Percentiles rank a stretch among this genome's conserved stretches.
These are phyloP conservation scores for Vesta saturnalis DNA, from an alignment of 2,888 invertebrate species.

Conservation along the genomic window DNA sequence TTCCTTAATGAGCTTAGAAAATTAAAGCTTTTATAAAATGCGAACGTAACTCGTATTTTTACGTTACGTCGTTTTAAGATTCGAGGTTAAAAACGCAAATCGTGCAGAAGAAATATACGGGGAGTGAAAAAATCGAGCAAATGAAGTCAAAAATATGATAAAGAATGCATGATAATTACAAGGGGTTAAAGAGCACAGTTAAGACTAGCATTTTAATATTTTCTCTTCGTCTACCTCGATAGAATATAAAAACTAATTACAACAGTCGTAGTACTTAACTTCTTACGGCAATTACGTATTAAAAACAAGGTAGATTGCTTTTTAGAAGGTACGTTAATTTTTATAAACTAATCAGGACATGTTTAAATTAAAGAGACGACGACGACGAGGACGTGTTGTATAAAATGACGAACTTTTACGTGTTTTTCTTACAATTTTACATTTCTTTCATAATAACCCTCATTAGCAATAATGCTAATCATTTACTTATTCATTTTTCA, in stretches of 20 bases:
- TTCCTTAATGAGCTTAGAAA: constrained; percentile 16
- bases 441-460: not conserved
- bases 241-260: constrained; percentile 43
- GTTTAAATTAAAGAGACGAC: not conserved
- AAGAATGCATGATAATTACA: constrained; percentile 60
- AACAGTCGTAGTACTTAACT: constrained; percentile 47
- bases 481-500: not conserved
- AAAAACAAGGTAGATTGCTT: constrained; percentile 56
- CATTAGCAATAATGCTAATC: not conserved
- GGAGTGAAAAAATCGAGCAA: constrained; percentile 44
- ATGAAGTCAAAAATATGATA: constrained; percentile 54
- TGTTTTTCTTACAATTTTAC: not conserved
- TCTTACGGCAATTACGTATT: constrained; percentile 52
- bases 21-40: constrained; percentile 7
- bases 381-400: not conserved
- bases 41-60: not conserved
- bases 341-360: constrained; percentile 39
- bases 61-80: not conserved
- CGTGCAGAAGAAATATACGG: constrained; percentile 24
- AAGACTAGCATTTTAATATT: constrained; percentile 28
- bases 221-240: constrained; percentile 29
- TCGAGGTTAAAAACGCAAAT: not conserved
- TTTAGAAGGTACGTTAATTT: constrained; percentile 51
- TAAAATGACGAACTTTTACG: not conserved
- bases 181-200: constrained; percentile 33